phyloP scores from a whole-genome alignment of 2,888 invertebrate species.

The Helleia helle region DNA sequence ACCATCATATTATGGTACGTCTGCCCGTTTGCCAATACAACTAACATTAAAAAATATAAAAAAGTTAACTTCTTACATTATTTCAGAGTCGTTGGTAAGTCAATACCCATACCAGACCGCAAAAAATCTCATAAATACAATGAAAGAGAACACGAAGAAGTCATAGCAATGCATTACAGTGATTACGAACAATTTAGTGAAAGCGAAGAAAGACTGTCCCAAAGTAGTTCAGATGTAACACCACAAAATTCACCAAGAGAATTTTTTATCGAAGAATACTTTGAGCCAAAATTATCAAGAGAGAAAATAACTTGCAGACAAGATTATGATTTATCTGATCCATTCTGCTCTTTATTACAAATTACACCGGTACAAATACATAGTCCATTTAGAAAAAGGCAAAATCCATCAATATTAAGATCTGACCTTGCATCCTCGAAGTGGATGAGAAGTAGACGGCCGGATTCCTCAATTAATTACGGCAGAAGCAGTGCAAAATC shows the following conservation, averaged over 20 bases:
- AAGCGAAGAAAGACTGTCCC: constrained; percentile 56
- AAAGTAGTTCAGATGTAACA: constrained; percentile 60
- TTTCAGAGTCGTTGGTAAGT: constrained; percentile 57
- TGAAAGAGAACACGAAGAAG: constrained; percentile 57
- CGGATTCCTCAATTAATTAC: constrained; percentile 55
- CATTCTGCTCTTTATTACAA: constrained; percentile 58
- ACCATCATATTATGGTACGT: too few species aligned
- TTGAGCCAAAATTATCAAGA: constrained; percentile 33
- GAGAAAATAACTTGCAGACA: constrained; percentile 32
- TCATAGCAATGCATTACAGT: constrained; percentile 60
- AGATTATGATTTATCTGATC: constrained; percentile 42
- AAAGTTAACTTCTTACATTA: background rate
- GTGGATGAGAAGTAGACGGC: constrained; percentile 59
- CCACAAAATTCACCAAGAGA: constrained; percentile 59
- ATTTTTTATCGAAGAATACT: constrained; percentile 36
- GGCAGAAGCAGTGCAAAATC: constrained; percentile 66
- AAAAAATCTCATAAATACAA: constrained; percentile 30
- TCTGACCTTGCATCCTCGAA: constrained; percentile 62
- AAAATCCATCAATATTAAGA: constrained; percentile 50
- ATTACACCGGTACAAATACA: constrained; percentile 60
- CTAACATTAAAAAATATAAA: too few species aligned
- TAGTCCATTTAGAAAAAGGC: constrained; percentile 49
- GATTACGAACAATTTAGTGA: constrained; percentile 59
- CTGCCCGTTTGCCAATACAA: too few species aligned
- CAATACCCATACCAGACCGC: constrained; percentile 45